Base-by-base conservation (phyloP, 2,888 invertebrate species). In the Dilophus febrilis region DNA sequence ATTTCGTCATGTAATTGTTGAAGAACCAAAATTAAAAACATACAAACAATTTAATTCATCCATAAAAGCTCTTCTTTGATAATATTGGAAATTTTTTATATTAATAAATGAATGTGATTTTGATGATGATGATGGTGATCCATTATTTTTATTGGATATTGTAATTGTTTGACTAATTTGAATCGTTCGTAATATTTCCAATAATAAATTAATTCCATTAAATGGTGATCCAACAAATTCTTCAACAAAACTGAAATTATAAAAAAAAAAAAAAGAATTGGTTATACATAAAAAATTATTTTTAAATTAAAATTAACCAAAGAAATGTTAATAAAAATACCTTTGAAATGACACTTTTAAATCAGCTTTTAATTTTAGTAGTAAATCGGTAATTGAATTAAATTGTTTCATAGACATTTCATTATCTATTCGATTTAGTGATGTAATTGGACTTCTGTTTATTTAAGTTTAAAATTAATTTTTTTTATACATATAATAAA, bases 391-490 rank as follows among this genome's bases (percentile, higher is more conserved):
- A 32, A 90, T 79, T 11, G 85, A 81, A 13, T 82, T 78, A 54
- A 88, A 88, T 59, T 88, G 86, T 18, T 85, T 69, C 28, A 88
- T 66, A 11, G 83, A 82, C 88, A 88, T 88, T 59, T 88, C 87
- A 44, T 75, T 77, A 22, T 77, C 77, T 37, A 71, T 55, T 38
- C 55, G 56, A 1, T 65, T 65, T 27, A 71, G 68, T n/a, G 71
- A 68, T 40, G 77, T 58, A 56, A 77, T 76, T 2, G 78, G 79
- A 52, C 77, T 79, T 49, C 79, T 73, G 57, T 48, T n/a, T n/a
- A n/a, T n/a, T n/a, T n/a, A n/a, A n/a, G n/a, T n/a, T n/a, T n/a
- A n/a, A n/a, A n/a, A n/a, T n/a, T n/a, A n/a, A n/a, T n/a, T n/a
- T n/a, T n/a, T n/a, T n/a, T n/a, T n/a, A n/a, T n/a, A n/a, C n/a